Evolutionary conservation across 2,113 vertebrate species (phyloP).

Genomic region (Cairina moschata): DNA sequence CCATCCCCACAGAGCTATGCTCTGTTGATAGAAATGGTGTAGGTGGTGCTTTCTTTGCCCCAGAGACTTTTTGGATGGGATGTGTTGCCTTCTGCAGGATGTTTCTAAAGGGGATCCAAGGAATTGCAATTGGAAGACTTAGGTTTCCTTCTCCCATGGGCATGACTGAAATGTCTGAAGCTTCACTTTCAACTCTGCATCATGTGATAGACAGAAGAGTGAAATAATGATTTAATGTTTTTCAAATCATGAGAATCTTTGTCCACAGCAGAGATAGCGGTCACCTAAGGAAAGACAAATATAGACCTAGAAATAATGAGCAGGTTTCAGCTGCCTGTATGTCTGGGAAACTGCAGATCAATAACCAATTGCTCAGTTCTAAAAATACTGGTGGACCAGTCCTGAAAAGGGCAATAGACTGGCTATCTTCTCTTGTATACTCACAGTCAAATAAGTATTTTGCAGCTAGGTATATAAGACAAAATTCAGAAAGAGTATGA

Average conservation of each 20-base stretch:
- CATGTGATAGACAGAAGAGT: background rate
- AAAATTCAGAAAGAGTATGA: background rate
- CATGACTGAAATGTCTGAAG: background rate
- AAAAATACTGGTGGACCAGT: background rate
- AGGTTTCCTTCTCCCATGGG: accelerated
- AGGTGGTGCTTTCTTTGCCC: background rate
- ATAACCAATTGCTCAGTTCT: background rate
- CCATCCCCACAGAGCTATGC: accelerated
- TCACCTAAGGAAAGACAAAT: background rate
- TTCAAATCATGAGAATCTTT: background rate
- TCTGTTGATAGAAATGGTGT: background rate
- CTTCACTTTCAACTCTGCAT: background rate
- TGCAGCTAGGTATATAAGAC: background rate
- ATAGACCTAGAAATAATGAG: background rate
- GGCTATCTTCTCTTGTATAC: background rate
- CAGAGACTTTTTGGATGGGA: background rate
- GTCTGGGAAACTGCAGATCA: background rate
- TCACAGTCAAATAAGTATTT: background rate
- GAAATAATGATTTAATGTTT: background rate
- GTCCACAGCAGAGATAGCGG: background rate
- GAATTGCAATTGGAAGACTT: background rate
- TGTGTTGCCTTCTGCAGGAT: background rate
- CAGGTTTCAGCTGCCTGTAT: background rate
- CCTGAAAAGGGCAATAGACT: background rate
- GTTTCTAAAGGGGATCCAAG: background rate